These are phyloP conservation scores for Mya arenaria DNA, from an alignment of 1,140 invertebrate genomes.

Conservation along the genomic window DNA sequence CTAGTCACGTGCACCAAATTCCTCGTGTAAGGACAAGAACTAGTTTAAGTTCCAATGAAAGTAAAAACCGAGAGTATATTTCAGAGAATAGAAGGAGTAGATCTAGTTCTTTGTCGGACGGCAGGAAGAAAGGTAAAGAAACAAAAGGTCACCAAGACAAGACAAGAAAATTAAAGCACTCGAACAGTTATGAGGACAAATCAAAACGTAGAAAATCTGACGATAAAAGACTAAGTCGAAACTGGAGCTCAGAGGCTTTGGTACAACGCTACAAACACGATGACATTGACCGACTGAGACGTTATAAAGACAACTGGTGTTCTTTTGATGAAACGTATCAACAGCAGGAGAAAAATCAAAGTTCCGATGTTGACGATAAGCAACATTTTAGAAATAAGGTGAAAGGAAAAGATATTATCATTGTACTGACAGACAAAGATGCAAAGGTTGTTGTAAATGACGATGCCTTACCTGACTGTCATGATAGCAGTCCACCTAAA, in stretches of 20 bases:
- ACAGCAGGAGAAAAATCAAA: neutral
- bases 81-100: too few relatives aligned
- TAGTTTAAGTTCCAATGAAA: too few relatives aligned
- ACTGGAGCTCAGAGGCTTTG: neutral
- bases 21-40: too few relatives aligned
- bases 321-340: neutral
- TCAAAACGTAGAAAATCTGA: neutral
- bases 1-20: slow-evolving; percentile 19
- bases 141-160: too few relatives aligned
- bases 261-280: neutral
- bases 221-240: neutral
- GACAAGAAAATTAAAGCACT: neutral
- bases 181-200: slow-evolving; percentile 10
- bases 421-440: slow-evolving; percentile 27
- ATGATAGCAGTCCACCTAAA: neutral
- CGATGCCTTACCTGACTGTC: neutral
- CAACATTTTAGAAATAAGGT: slow-evolving; percentile 15
- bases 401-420: slow-evolving; percentile 42
- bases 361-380: neutral
- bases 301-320: slow-evolving; percentile 38
- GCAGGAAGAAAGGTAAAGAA: too few relatives aligned
- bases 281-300: slow-evolving; percentile 16
- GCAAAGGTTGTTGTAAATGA: neutral
- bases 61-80: too few relatives aligned
- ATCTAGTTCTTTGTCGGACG: too few relatives aligned